Evolutionary conservation across 2,888 invertebrate genomes (phyloP).

Genomic region (Diploptera punctata): DNA sequence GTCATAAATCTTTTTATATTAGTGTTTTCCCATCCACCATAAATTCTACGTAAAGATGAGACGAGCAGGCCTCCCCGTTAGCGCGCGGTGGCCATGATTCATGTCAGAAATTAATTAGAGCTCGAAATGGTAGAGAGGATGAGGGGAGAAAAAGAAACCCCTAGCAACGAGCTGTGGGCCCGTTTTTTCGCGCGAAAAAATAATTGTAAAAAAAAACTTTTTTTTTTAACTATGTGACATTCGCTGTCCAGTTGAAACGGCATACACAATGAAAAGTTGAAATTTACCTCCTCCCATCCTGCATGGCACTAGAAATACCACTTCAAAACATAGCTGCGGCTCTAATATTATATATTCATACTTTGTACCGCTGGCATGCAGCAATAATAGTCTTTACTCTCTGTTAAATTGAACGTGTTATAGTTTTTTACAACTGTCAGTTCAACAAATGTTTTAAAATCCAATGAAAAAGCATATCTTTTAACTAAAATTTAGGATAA

Average conservation of each 20-base stretch:
- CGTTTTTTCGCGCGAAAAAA: slow-evolving; percentile 22
- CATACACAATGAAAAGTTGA: slow-evolving; percentile 21
- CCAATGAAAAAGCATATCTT: neutral
- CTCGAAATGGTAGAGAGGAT: slow-evolving; percentile 30
- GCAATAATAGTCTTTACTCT: neutral
- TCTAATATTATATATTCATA: neutral
- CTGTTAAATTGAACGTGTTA: slow-evolving; percentile 5
- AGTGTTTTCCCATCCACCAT: slow-evolving; percentile 51
- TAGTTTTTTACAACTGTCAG: neutral
- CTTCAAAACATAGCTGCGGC: slow-evolving; percentile 3
- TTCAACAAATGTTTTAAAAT: neutral
- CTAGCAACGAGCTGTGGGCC: neutral
- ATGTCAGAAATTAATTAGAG: slow-evolving; percentile 42
- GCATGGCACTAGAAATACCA: neutral
- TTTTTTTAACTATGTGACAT: slow-evolving; percentile 13
- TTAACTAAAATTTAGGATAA: too few species aligned
- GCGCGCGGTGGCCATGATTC: slow-evolving; percentile 39
- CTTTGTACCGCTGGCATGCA: neutral
- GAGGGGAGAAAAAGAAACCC: slow-evolving; percentile 11
- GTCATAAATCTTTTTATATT: slow-evolving; percentile 55
- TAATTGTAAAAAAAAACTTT: neutral
- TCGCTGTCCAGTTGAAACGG: slow-evolving; percentile 17
- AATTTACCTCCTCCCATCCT: neutral
- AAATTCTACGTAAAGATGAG: slow-evolving; percentile 49
- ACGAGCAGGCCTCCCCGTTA: slow-evolving; percentile 38